Conservation (phyloP, 2,797 vertebrate species). For the Parambassis ranga region DNA sequence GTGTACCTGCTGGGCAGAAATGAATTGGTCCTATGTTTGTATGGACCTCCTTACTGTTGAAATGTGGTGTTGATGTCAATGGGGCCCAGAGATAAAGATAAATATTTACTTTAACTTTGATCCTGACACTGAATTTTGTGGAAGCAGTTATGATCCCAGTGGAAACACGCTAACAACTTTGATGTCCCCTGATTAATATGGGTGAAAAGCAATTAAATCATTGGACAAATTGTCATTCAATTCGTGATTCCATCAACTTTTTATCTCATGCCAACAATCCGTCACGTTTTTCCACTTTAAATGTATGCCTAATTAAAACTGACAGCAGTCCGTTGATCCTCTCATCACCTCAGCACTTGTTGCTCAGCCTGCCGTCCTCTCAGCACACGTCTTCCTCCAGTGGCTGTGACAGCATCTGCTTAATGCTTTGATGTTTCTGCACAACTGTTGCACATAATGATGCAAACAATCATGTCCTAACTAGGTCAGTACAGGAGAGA, state of each 20-base stretch:
- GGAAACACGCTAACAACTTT: neutral
- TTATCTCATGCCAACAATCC: neutral
- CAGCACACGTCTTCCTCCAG: neutral
- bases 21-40: too few species aligned
- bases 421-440: slow-evolving; percentile 48
- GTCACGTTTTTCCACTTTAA: neutral
- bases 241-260: too few species aligned
- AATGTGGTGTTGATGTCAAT: too few species aligned
- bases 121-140: too few species aligned
- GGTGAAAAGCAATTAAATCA: too few species aligned
- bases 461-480: slow-evolving; percentile 36
- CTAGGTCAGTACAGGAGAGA: slow-evolving; percentile 40
- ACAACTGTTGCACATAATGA: slow-evolving; percentile 45
- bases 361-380: neutral
- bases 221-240: too few species aligned
- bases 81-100: too few species aligned
- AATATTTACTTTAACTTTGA: too few species aligned
- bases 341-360: neutral
- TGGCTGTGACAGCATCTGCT: neutral
- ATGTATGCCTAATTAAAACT: neutral
- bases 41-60: too few species aligned
- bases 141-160: too few species aligned
- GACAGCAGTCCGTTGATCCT: neutral
- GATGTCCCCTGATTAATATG: too few species aligned
- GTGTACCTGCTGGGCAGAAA: too few species aligned